Conservation (phyloP, 1,140 invertebrate genomes). For the Bradysia coprophila region DNA sequence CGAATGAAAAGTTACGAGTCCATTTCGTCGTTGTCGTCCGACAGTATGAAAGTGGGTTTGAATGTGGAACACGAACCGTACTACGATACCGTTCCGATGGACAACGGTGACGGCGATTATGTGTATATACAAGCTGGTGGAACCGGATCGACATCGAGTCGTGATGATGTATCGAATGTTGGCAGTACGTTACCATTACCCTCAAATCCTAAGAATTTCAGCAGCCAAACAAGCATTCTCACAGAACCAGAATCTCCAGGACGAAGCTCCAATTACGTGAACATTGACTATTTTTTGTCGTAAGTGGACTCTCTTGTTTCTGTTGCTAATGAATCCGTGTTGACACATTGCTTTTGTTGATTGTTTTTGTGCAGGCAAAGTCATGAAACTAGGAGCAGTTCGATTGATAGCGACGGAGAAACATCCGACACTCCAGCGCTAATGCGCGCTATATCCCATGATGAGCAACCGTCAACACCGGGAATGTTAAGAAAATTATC, state of each 20-base stretch:
- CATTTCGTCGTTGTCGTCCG: conserved; percentile 32
- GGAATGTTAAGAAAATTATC: conserved; percentile 19
- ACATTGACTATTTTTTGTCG: conserved; percentile 78
- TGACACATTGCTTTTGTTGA: background rate
- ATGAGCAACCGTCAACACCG: conserved; percentile 19
- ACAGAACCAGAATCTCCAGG: conserved; percentile 50
- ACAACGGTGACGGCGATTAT: conserved; percentile 57
- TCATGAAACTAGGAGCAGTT: conserved; percentile 25
- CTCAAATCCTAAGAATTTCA: conserved; percentile 7
- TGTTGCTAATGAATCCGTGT: background rate
- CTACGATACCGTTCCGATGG: conserved; percentile 64
- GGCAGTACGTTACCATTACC: conserved; percentile 33
- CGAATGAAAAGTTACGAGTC: conserved; percentile 38
- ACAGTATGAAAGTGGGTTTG: conserved; percentile 14
- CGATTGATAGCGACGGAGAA: conserved; percentile 26
- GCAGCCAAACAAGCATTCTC: conserved; percentile 20
- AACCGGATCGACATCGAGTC: conserved; percentile 34
- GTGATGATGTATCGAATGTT: conserved; percentile 36
- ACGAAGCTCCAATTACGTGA: conserved; percentile 67
- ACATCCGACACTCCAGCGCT: conserved; percentile 15
- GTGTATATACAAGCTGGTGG: conserved; percentile 49
- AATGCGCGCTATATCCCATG: conserved; percentile 17
- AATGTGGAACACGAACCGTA: conserved; percentile 43
- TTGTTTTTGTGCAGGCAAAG: conserved; percentile 14
- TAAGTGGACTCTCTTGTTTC: conserved; percentile 26